Evolutionary conservation across 2,113 vertebrate species (phyloP).

Genomic region (Callopanchax toddi): DNA sequence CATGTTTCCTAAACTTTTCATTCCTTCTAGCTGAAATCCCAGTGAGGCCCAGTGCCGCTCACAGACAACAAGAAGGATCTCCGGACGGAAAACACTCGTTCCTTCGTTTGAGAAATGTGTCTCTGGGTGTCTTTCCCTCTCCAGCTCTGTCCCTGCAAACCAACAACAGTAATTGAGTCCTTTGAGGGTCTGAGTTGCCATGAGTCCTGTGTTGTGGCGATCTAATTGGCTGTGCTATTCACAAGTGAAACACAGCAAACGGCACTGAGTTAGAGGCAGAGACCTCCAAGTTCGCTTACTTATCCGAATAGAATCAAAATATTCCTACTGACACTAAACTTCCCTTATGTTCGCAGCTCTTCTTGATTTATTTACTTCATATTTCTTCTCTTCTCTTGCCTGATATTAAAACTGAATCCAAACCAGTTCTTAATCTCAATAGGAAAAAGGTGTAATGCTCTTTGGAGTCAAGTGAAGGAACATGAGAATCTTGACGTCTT

Average conservation of each 20-base stretch:
- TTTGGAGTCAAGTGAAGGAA: too few relatives aligned
- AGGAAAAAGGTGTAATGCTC: too few relatives aligned
- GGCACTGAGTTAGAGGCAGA: conserved; percentile 30
- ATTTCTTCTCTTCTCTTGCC: too few relatives aligned
- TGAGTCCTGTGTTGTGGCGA: conserved; percentile 68
- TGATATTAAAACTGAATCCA: too few relatives aligned
- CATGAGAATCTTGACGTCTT: too few relatives aligned
- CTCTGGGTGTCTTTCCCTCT: conserved; percentile 24
- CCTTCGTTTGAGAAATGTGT: conserved; percentile 48
- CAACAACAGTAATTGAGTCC: conserved; percentile 76
- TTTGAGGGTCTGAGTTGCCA: conserved; percentile 75
- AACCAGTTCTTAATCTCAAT: too few relatives aligned
- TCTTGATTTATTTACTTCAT: too few relatives aligned
- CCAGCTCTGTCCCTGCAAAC: conserved; percentile 47
- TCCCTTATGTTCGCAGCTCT: background rate
- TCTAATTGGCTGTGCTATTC: conserved; percentile 75
- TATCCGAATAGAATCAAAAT: conserved; percentile 26
- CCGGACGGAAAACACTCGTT: conserved; percentile 43
- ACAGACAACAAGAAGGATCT: conserved; percentile 22
- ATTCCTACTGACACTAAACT: conserved; percentile 32
- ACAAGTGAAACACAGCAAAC: conserved; percentile 46
- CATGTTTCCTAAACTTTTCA: conserved; percentile 14
- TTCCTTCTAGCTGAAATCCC: background rate
- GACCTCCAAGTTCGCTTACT: conserved; percentile 29
- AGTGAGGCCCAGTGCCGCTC: conserved; percentile 27